These are phyloP conservation scores for Tipula unca DNA, from an alignment of 2,888 invertebrate genomes.

Conservation along the genomic window DNA sequence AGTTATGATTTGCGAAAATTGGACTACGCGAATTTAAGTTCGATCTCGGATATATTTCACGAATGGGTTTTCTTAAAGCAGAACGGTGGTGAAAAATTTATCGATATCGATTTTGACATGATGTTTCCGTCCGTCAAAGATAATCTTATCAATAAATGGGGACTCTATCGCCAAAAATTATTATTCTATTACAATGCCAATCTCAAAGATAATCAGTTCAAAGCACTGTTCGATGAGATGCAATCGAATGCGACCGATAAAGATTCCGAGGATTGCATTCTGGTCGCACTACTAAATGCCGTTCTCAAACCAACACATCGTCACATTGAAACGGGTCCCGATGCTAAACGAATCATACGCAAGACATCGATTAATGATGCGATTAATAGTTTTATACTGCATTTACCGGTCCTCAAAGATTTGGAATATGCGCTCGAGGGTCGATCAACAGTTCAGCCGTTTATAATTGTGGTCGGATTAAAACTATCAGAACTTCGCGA, in stretches of 20 bases:
- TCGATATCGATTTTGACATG: background rate
- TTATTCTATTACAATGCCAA: background rate
- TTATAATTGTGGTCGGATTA: slow-evolving; percentile 9
- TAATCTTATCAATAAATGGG: background rate
- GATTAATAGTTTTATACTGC: background rate
- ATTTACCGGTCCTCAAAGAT: background rate
- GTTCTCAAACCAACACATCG: background rate
- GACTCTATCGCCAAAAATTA: background rate
- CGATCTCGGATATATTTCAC: background rate
- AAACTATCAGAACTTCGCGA: background rate
- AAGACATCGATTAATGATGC: background rate
- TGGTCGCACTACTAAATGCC: background rate
- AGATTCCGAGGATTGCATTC: background rate
- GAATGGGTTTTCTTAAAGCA: background rate
- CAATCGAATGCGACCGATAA: background rate
- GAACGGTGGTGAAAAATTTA: background rate
- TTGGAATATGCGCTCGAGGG: background rate
- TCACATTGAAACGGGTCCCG: background rate
- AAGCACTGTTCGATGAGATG: background rate
- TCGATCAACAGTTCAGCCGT: background rate
- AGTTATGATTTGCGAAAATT: background rate
- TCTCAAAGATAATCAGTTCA: background rate
- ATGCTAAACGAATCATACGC: background rate
- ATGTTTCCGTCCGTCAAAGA: background rate
- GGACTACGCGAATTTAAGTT: background rate